Evolutionary conservation across 2,797 vertebrate species (phyloP).

Genomic region (Tadarida brasiliensis): DNA sequence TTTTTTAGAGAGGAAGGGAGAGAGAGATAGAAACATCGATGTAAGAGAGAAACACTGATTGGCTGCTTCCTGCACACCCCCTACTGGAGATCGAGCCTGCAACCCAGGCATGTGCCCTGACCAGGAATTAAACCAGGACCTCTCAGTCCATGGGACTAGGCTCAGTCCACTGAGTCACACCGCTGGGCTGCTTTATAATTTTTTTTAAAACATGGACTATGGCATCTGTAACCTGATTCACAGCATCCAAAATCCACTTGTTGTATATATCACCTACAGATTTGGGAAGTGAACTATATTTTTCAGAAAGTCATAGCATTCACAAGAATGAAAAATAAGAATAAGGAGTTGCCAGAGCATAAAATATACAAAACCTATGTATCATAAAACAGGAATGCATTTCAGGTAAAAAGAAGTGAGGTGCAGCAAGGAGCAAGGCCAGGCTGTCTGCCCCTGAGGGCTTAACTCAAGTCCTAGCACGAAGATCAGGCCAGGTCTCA

Average conservation of each 20-base stretch:
- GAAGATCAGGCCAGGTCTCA: not conserved
- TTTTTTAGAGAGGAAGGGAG: too few relatives aligned
- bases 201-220: not conserved
- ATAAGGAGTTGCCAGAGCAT: constrained; percentile 16
- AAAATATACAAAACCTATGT: not conserved
- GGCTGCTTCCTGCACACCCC: too few relatives aligned
- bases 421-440: not conserved
- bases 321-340: not conserved
- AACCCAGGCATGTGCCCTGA: too few relatives aligned
- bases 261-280: not conserved
- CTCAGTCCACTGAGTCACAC: too few relatives aligned
- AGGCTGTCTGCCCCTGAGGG: not conserved
- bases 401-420: not conserved
- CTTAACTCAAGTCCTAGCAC: constrained; percentile 63
- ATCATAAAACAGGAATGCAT: constrained; percentile 49
- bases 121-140: too few relatives aligned
- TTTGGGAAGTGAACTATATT: constrained; percentile 59
- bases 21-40: too few relatives aligned
- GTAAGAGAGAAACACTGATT: too few relatives aligned
- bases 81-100: too few relatives aligned
- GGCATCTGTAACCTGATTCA: not conserved
- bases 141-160: too few relatives aligned
- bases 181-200: not conserved
- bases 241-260: not conserved
- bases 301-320: constrained; percentile 62